Evolutionary conservation across 2,888 invertebrate genomes (phyloP).

Genomic region (Zaprionus lineosus): DNA sequence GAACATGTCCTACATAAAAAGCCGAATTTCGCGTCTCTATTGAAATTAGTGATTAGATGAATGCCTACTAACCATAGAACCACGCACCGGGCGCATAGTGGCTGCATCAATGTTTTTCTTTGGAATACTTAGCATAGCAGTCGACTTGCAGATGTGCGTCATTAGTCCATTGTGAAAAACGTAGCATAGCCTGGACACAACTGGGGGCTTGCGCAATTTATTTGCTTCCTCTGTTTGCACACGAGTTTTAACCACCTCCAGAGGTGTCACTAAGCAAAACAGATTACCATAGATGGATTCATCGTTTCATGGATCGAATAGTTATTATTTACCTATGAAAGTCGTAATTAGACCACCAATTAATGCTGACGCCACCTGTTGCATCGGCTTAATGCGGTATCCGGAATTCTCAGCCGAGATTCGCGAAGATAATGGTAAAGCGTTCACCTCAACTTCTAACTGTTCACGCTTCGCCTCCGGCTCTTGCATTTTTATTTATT

Average conservation of each 20-base stretch:
- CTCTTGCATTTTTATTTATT: constrained; percentile 33
- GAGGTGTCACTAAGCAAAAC: constrained; percentile 90
- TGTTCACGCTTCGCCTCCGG: constrained; percentile 2
- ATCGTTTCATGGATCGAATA: neutral
- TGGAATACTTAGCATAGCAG: constrained; percentile 62
- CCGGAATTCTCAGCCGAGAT: constrained; percentile 86
- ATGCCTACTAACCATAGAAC: constrained; percentile 86
- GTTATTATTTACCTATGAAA: constrained; percentile 87
- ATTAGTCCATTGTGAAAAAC: constrained; percentile 98
- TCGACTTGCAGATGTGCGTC: constrained; percentile 96
- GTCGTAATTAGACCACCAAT: constrained; percentile 94
- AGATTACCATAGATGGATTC: neutral
- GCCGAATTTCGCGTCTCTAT: too few relatives aligned
- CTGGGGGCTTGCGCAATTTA: constrained; percentile 85
- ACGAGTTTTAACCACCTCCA: constrained; percentile 98
- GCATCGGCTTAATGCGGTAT: constrained; percentile 85
- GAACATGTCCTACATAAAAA: constrained; percentile 91
- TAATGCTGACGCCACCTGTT: constrained; percentile 75
- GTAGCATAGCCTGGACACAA: constrained; percentile 92
- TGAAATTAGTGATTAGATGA: too few relatives aligned
- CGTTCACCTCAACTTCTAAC: constrained; percentile 6
- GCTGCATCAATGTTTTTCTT: constrained; percentile 42
- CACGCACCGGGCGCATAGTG: constrained; percentile 83
- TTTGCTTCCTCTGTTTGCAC: constrained; percentile 89
- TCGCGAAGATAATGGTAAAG: constrained; percentile 30